Base-by-base conservation (phyloP, 2,888 invertebrate genomes). In the Amphiduros pacificus region DNA sequence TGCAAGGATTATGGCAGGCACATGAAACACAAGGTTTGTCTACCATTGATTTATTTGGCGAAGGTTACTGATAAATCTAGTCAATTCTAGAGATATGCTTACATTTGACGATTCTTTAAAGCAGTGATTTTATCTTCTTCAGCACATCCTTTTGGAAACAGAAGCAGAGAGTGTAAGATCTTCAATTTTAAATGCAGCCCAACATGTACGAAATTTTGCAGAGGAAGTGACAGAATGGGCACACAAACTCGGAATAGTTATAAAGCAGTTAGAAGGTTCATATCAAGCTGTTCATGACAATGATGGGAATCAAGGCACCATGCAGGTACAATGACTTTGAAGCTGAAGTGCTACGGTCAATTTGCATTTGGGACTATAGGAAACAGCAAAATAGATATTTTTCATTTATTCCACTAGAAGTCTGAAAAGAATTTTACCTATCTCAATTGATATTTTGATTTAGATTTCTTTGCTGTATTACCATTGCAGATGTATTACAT, bases 1-100 rank as follows among this genome's bases (percentile, higher is more conserved):
- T 87, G 87, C 74, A 86, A 86, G 71, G 87, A 87, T 71, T 87
- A 87, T 70, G 86, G 87, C 1, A 76, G 85, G 36, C 87, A 87
- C 72, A 84, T 85, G 67, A 82, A 82, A 61, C 86, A 87, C 70
- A 84, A 85, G 83, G 86, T 86, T 29, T 14, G 54, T 32, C 9
- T 14, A 48, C 49, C 49, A 48, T 9, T 48, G 22, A n/a, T 48
- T 48, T 11, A 17, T 20, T 20, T 48, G 22, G 22, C 14, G 14
- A 36, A 36, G 36, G 11, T 36, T 36, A 36, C 36, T 9, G 36
- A 36, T 36, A 36, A 9, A 52, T 11, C 53, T 27, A 14, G 14
- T 24, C 20, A 28, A 28, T 14, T 53, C 9, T 14, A 27, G 6
- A 36, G 11, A 36, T 53, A 53, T 11, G 49, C 9, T 49, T 49